Evolutionary conservation across 2,888 invertebrate genomes (phyloP), one percentile per base, ranked within the genome.

Genomic region (Troilus luridus): DNA sequence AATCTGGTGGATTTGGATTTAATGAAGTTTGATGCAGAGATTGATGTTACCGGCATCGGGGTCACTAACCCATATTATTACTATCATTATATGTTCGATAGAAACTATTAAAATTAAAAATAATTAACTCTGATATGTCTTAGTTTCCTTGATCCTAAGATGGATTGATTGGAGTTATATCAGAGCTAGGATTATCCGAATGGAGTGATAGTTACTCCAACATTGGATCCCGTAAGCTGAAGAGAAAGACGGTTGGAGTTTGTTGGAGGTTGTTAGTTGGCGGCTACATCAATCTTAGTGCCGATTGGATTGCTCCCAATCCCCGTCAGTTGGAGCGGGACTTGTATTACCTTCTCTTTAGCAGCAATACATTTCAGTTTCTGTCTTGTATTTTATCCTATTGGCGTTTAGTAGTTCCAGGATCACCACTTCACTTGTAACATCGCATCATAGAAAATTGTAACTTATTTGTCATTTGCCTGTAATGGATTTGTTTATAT

Each of bases 271-370:
- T 62, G 62, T 64, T 64, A 64, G 64, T 64, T 64, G 64, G 64
- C n/a, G n/a, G 64, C 64, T n/a, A 64, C 64, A 64, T 64, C 64
- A 64, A 64, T 64, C 64, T 64, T 64, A n/a, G 64, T 64, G n/a
- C n/a, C 64, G n/a, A 64, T 64, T 64, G 64, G n/a, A 64, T 64
- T n/a, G 64, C 19, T 9, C 9, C 64, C n/a, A 8, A 64, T 64
- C 64, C 64, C 64, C 10, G 64, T 64, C 64, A 64, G 64, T 64
- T n/a, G n/a, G 64, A 64, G 19, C n/a, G n/a, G 64, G n/a, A 21
- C n/a, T 64, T 64, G 64, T 64, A 64, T 64, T 64, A 64, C 64
- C 64, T 64, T 64, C 64, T n/a, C 64, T 64, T 64, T n/a, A 64
- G 9, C 10, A n/a, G 64, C 64, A 64, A 64, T 64, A 64, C n/a